Percentiles rank a stretch among this genome's conserved stretches.
These are phyloP conservation scores for Daktulosphaira vitifoliae DNA, from an alignment of 1,140 invertebrate genomes.

Conservation along the genomic window DNA sequence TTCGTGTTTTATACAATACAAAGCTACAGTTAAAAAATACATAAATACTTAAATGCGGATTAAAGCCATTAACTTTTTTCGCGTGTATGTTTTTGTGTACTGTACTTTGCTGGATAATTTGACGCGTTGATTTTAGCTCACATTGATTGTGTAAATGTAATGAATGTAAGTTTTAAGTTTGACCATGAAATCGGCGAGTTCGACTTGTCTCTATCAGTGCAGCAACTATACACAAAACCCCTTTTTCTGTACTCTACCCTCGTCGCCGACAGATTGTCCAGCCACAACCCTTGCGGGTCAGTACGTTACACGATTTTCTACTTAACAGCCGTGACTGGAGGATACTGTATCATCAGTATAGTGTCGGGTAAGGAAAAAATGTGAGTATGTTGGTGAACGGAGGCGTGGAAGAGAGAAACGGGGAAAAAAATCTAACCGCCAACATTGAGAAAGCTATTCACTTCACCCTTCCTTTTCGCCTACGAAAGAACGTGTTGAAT, in stretches of 20 bases:
- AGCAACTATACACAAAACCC: slow-evolving; percentile 4
- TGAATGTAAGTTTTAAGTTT: too few species aligned
- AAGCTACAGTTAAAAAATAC: too few species aligned
- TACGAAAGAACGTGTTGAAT: slow-evolving; percentile 24
- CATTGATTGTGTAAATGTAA: too few species aligned
- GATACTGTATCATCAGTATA: not conserved
- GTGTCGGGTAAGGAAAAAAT: slow-evolving; percentile 22
- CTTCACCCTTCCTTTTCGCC: not conserved
- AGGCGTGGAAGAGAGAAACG: not conserved
- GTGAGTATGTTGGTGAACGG: too few species aligned
- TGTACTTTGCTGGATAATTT: too few species aligned
- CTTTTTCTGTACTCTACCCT: not conserved
- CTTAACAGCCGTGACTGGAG: slow-evolving; percentile 19
- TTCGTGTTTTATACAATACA: too few species aligned
- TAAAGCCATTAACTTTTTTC: too few species aligned
- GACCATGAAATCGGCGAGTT: not conserved
- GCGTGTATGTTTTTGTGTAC: too few species aligned
- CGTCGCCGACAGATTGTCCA: not conserved
- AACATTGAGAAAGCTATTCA: slow-evolving; percentile 10
- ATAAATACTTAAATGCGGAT: too few species aligned
- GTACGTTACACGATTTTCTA: slow-evolving; percentile 25
- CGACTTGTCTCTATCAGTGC: not conserved
- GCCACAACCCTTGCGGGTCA: slow-evolving; percentile 23
- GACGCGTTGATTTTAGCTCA: too few species aligned
- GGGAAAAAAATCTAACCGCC: slow-evolving; percentile 25